A percentile compares a stretch with the other conserved stretches of the same genome.
Evolutionary conservation across 2,113 vertebrate species (phyloP).

Genomic region (Brienomyrus longianalis): DNA sequence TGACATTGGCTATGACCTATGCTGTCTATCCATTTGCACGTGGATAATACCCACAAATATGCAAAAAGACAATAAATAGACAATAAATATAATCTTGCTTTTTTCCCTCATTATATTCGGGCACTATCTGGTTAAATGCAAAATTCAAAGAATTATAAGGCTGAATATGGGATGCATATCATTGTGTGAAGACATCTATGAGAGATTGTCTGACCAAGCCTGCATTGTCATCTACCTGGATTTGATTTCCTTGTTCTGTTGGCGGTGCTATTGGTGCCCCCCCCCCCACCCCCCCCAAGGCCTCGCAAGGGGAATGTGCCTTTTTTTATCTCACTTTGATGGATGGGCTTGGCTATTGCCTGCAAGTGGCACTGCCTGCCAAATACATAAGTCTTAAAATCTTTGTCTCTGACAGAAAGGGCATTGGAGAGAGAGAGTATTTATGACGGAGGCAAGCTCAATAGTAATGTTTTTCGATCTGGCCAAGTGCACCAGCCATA

Average conservation of each 20-base stretch:
- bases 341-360: constrained; percentile 65
- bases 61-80: background rate
- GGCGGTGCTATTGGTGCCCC: constrained; percentile 59
- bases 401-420: constrained; percentile 59
- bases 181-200: constrained; percentile 14
- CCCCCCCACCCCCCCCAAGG: constrained; percentile 49
- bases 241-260: constrained; percentile 51
- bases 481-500: constrained; percentile 5
- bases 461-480: constrained; percentile 21
- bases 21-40: background rate
- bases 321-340: constrained; percentile 67
- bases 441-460: constrained; percentile 30
- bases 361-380: constrained; percentile 60
- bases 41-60: background rate
- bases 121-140: background rate
- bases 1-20: background rate
- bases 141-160: background rate
- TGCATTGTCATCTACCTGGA: constrained; percentile 37
- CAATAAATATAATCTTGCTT: background rate
- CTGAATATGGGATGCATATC: background rate
- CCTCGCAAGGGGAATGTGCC: constrained; percentile 62
- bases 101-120: background rate
- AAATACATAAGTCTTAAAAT: constrained; percentile 61
- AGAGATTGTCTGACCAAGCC: constrained; percentile 39
- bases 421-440: constrained; percentile 54